phyloP scores from a whole-genome alignment of 1,140 invertebrate genomes.

The Cylas formicarius region DNA sequence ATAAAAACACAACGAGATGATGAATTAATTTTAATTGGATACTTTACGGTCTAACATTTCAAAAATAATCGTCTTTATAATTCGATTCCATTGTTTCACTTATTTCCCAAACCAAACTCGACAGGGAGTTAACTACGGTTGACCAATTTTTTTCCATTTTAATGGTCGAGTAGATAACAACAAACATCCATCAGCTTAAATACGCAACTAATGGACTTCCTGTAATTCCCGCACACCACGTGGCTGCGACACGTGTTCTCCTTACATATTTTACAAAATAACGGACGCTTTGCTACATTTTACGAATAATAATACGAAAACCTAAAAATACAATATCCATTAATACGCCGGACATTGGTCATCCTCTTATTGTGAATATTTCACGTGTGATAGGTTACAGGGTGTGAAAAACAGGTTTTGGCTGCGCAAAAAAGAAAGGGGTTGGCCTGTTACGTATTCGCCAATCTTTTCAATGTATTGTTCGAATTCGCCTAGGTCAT shows the following conservation, averaged over 20 bases:
- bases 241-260: slow-evolving; percentile 6
- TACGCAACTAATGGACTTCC: slow-evolving; percentile 18
- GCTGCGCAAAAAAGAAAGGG: slow-evolving; percentile 15
- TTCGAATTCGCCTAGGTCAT: slow-evolving; percentile 29
- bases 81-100: too few relatives aligned
- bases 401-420: slow-evolving; percentile 24
- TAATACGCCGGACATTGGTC: slow-evolving; percentile 19
- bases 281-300: slow-evolving; percentile 15
- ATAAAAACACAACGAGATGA: too few relatives aligned
- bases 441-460: slow-evolving; percentile 20
- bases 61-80: too few relatives aligned
- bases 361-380: slow-evolving; percentile 17
- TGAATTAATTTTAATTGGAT: too few relatives aligned
- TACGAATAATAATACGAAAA: slow-evolving; percentile 18
- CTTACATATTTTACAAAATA: too few relatives aligned
- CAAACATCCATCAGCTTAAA: slow-evolving; percentile 10
- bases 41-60: too few relatives aligned
- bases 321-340: slow-evolving; percentile 14
- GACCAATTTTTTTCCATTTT: too few relatives aligned
- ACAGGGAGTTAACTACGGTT: too few relatives aligned
- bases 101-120: too few relatives aligned
- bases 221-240: slow-evolving; percentile 10
- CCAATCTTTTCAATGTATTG: slow-evolving; percentile 20
- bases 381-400: slow-evolving; percentile 21
- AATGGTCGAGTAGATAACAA: too few relatives aligned